These are phyloP conservation scores for Pectinophora gossypiella DNA, from an alignment of 1,140 invertebrate genomes.

Conservation along the genomic window DNA sequence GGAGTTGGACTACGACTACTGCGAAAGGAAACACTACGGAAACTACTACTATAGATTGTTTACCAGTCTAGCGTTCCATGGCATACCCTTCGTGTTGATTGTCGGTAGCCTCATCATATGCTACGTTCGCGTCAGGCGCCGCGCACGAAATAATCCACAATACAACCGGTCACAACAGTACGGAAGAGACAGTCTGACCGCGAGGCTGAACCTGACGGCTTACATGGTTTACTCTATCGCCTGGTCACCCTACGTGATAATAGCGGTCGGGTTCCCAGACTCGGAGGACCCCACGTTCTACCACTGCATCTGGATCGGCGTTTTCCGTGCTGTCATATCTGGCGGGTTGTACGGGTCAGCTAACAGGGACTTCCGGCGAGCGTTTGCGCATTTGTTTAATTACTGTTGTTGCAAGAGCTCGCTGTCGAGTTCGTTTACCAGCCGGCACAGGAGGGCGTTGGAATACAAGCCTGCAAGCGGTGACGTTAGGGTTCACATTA, in stretches of 20 bases:
- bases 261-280: slow-evolving; percentile 73
- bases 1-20: slow-evolving; percentile 77
- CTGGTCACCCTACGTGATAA: slow-evolving; percentile 82
- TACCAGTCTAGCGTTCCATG: slow-evolving; percentile 76
- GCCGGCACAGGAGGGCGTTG: slow-evolving; percentile 76
- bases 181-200: slow-evolving; percentile 79
- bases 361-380: slow-evolving; percentile 83
- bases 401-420: slow-evolving; percentile 91
- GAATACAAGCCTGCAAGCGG: slow-evolving; percentile 74
- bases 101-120: too few species aligned
- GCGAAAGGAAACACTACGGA: slow-evolving; percentile 66
- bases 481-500: slow-evolving; percentile 86
- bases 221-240: slow-evolving; percentile 79
- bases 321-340: slow-evolving; percentile 82
- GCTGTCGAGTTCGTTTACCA: slow-evolving; percentile 77
- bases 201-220: slow-evolving; percentile 80
- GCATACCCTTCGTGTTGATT: slow-evolving; percentile 74
- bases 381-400: slow-evolving; percentile 86
- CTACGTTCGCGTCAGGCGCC: too few species aligned
- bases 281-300: slow-evolving; percentile 77
- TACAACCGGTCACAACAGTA: slow-evolving; percentile 81
- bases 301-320: slow-evolving; percentile 80
- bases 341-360: slow-evolving; percentile 81
- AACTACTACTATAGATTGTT: slow-evolving; percentile 72
- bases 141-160: slow-evolving; percentile 64